Evolutionary conservation across 2,113 vertebrate species (phyloP).

Genomic region (Pseudopodoces humilis): DNA sequence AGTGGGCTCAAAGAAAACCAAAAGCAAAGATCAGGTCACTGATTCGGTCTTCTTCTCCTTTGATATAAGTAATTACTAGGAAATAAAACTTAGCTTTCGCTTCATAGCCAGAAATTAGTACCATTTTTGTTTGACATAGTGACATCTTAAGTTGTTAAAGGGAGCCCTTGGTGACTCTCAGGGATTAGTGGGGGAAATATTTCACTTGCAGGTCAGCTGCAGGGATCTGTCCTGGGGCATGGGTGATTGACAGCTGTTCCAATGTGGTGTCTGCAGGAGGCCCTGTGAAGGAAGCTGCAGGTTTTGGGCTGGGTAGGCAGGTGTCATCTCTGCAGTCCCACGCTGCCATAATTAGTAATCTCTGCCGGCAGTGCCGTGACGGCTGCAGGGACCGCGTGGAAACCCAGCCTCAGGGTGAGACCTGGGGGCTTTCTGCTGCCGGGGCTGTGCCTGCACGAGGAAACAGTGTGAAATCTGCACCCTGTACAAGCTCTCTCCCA

Average conservation of each 20-base stretch:
- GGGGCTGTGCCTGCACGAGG: not conserved
- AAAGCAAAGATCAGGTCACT: not conserved
- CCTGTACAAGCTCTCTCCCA: fast-evolving
- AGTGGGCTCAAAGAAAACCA: not conserved
- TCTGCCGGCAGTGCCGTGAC: not conserved
- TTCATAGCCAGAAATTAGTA: constrained; percentile 1
- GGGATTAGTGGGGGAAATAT: not conserved
- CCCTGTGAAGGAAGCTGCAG: not conserved
- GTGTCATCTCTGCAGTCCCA: not conserved
- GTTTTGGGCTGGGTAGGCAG: not conserved
- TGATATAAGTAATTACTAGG: constrained; percentile 20
- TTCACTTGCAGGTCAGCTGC: not conserved
- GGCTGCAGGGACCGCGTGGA: not conserved
- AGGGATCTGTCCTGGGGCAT: fast-evolving
- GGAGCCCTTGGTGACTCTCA: not conserved
- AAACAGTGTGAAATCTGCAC: fast-evolving
- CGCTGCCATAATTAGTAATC: not conserved
- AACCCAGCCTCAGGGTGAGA: not conserved
- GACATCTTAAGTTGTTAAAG: not conserved
- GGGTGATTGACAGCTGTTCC: not conserved
- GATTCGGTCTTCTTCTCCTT: not conserved
- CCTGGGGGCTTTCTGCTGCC: not conserved
- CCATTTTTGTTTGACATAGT: constrained; percentile 4
- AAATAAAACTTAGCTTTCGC: not conserved
- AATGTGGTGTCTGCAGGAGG: not conserved